phyloP scores from a whole-genome alignment of 1,140 invertebrate genomes.

The Zaprionus tsacasi region DNA sequence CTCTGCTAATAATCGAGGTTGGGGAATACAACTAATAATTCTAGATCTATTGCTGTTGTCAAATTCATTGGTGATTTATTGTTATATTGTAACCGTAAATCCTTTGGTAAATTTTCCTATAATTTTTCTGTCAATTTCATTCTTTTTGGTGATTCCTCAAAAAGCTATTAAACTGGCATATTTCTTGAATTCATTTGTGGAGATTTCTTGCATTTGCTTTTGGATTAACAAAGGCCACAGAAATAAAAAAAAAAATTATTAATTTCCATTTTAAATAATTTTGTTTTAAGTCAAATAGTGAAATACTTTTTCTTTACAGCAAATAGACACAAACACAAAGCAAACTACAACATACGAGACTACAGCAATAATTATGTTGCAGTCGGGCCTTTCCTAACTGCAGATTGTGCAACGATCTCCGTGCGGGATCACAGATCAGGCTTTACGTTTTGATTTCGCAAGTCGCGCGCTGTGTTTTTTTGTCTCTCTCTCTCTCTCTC shows the following conservation, averaged over 20 bases:
- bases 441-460: conserved; percentile 2
- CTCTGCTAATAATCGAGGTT: neutral
- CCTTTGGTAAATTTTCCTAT: neutral
- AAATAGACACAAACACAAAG: conserved; percentile 1
- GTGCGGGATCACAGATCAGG: conserved; percentile 14
- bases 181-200: neutral
- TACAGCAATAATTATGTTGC: conserved; percentile 22
- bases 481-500: no score
- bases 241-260: conserved; percentile 4
- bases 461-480: neutral
- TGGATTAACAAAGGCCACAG: neutral
- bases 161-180: neutral
- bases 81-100: neutral
- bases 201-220: conserved; percentile 2
- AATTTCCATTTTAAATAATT: neutral
- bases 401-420: conserved; percentile 13
- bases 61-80: neutral
- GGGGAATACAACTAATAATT: neutral
- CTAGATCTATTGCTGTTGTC: neutral
- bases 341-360: conserved; percentile 10
- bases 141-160: neutral
- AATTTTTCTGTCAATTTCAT: neutral
- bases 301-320: neutral
- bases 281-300: conserved; percentile 1
- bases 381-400: conserved; percentile 5